phyloP scores from a whole-genome alignment of 2,888 invertebrate genomes.

The Andrena praecox region DNA sequence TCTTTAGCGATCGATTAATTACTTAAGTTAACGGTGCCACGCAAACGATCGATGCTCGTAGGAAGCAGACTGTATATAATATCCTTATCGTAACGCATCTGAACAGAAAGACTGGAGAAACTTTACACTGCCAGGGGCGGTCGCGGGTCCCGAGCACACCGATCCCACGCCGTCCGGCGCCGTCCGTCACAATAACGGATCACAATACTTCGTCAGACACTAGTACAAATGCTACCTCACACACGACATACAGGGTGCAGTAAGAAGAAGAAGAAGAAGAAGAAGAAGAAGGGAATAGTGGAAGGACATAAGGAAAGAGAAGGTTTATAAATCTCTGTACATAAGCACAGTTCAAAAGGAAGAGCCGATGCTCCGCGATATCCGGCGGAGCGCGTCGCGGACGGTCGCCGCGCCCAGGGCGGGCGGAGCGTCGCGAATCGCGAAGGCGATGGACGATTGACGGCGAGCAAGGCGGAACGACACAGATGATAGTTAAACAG shows the following conservation, averaged over 20 bases:
- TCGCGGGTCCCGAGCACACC: slow-evolving; percentile 21
- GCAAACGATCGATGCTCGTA: slow-evolving; percentile 16
- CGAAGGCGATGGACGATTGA: not conserved
- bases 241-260: slow-evolving; percentile 84
- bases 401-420: slow-evolving; percentile 22
- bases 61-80: not conserved
- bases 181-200: slow-evolving; percentile 70
- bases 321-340: slow-evolving; percentile 77
- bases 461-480: not conserved
- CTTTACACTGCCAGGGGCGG: slow-evolving; percentile 47
- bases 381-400: slow-evolving; percentile 35
- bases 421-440: slow-evolving; percentile 7
- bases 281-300: slow-evolving; percentile 16
- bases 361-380: slow-evolving; percentile 72
- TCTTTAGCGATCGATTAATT: not conserved
- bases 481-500: slow-evolving; percentile 40
- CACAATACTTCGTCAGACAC: slow-evolving; percentile 79
- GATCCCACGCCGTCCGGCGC: slow-evolving; percentile 45
- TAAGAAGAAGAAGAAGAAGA: slow-evolving; percentile 39
- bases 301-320: slow-evolving; percentile 34
- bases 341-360: slow-evolving; percentile 57
- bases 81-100: not conserved
- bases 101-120: slow-evolving; percentile 49
- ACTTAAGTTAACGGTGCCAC: not conserved
- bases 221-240: slow-evolving; percentile 84